Percentiles rank a stretch among this genome's conserved stretches.
Conservation (phyloP, 2,797 vertebrate genomes). For the Pteropus rufus region DNA sequence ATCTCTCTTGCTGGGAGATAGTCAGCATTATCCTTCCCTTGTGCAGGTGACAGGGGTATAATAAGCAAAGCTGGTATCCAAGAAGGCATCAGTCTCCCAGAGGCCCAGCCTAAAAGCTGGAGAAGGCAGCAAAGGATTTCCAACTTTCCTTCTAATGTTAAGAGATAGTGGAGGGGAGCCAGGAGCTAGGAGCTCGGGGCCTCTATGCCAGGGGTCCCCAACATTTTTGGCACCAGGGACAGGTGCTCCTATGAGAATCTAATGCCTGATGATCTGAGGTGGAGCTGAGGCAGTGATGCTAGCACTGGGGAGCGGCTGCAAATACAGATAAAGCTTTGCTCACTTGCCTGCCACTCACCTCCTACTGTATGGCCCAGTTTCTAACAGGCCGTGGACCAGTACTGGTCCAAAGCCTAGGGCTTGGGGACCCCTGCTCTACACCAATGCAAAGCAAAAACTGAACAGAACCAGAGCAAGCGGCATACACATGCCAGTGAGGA, state of each 20-base stretch:
- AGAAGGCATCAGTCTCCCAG: background rate
- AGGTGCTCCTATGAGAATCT: too few species aligned
- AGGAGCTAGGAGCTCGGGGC: background rate
- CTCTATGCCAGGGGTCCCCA: background rate
- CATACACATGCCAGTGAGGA: background rate
- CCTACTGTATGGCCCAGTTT: too few species aligned
- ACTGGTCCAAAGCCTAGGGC: too few species aligned
- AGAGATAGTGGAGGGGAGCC: background rate
- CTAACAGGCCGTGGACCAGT: too few species aligned
- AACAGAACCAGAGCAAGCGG: background rate
- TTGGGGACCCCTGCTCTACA: too few species aligned
- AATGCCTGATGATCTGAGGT: too few species aligned
- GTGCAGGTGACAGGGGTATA: background rate
- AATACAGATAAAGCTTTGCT: too few species aligned
- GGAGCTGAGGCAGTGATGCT: too few species aligned
- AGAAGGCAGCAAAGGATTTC: conserved; percentile 2
- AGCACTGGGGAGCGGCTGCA: too few species aligned
- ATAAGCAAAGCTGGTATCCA: background rate
- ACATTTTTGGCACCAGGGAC: too few species aligned
- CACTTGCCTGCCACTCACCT: too few species aligned
- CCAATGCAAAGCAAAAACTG: background rate
- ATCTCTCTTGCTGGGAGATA: background rate
- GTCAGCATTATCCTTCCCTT: background rate
- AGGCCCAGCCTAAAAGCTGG: background rate
- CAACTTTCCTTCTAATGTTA: conserved; percentile 26